Evolutionary conservation across 92 coral and sea anemone genomes (phyloP).

Genomic region (Anthopleura xanthogrammica): DNA sequence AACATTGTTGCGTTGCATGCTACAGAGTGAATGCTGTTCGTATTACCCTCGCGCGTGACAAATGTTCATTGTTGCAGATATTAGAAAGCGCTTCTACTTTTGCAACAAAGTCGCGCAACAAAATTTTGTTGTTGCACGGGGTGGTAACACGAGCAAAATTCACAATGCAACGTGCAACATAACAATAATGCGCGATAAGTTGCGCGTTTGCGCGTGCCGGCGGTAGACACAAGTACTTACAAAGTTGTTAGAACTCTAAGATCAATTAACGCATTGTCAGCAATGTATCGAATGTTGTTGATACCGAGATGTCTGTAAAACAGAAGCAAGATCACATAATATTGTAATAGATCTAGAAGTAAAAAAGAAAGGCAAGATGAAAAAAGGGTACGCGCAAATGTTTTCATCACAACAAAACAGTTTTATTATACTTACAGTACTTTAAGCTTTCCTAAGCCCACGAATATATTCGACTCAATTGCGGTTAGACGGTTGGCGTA

Average conservation of each 20-base stretch:
- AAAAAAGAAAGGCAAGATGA: not conserved
- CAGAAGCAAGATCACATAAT: not conserved
- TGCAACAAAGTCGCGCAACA: too few species aligned
- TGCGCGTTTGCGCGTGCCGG: too few species aligned
- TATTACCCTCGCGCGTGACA: too few species aligned
- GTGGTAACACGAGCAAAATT: too few species aligned
- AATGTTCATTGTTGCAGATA: too few species aligned
- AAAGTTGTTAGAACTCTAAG: conserved; percentile 42
- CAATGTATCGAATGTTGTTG: conserved; percentile 53
- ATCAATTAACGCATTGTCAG: conserved; percentile 55
- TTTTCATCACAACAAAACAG: not conserved
- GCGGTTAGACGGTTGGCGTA: conserved; percentile 51
- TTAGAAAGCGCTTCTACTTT: too few species aligned
- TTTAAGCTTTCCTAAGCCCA: conserved; percentile 47
- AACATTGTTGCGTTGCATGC: too few species aligned
- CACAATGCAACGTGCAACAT: too few species aligned
- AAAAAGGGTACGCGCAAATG: not conserved
- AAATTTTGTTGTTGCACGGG: too few species aligned
- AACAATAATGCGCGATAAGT: too few species aligned
- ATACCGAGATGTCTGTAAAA: conserved; percentile 57
- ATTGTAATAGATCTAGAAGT: not conserved
- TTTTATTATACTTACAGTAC: conserved; percentile 50
- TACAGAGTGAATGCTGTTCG: too few species aligned
- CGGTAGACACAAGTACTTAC: conserved; percentile 35
- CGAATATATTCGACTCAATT: conserved; percentile 45